These are phyloP conservation scores for Subacronicta megacephala DNA, from an alignment of 2,888 invertebrate genomes.

Conservation along the genomic window DNA sequence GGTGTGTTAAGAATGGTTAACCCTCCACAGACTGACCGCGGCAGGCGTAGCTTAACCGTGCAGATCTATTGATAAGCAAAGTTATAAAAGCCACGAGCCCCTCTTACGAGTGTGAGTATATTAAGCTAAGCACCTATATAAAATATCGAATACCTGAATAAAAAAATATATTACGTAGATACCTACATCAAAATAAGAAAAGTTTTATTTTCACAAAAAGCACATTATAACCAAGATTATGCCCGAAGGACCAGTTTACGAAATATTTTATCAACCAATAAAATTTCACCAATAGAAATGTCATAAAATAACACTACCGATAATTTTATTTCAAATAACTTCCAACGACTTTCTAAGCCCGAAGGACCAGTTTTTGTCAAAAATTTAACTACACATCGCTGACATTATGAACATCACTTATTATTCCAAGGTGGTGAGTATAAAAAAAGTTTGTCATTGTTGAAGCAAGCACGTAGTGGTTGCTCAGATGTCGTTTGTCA, in stretches of 20 bases:
- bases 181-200: too few species aligned
- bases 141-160: too few species aligned
- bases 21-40: too few species aligned
- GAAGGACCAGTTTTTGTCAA: slow-evolving; percentile 18
- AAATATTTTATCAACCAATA: not conserved
- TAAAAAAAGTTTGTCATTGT: slow-evolving; percentile 55
- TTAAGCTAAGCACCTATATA: too few species aligned
- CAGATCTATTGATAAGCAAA: too few species aligned
- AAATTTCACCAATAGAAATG: not conserved
- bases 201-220: too few species aligned
- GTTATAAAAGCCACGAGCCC: too few species aligned
- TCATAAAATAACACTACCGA: not conserved
- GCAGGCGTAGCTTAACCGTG: too few species aligned
- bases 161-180: too few species aligned
- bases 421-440: slow-evolving; percentile 47
- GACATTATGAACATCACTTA: slow-evolving; percentile 40
- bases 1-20: too few species aligned
- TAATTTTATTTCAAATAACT: not conserved
- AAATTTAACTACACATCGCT: slow-evolving; percentile 26
- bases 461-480: slow-evolving; percentile 58
- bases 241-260: not conserved
- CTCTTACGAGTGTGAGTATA: too few species aligned
- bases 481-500: slow-evolving; percentile 72
- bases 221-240: not conserved
- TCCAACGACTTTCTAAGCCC: not conserved